phyloP scores from a whole-genome alignment of 2,888 invertebrate species.

The Polydrusus pterygomalis region DNA sequence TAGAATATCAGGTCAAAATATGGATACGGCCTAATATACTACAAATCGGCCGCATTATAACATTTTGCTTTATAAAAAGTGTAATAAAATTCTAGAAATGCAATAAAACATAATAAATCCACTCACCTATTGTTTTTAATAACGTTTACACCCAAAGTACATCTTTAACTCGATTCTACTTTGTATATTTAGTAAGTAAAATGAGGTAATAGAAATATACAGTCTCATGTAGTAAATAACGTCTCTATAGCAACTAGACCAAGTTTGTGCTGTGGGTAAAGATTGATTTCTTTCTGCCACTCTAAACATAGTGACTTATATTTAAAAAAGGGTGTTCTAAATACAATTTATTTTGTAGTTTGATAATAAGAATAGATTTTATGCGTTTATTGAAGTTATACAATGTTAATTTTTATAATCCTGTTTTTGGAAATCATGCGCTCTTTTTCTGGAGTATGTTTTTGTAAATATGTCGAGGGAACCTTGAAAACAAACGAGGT shows the following conservation, averaged over 20 bases:
- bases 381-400: not conserved
- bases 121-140: not conserved
- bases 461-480: constrained; percentile 78
- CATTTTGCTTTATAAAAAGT: not conserved
- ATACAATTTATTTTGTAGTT: constrained; percentile 32
- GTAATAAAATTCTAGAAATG: not conserved
- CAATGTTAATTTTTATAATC: constrained; percentile 22
- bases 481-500: constrained; percentile 78
- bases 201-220: not conserved
- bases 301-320: constrained; percentile 5
- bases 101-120: not conserved
- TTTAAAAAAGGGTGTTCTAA: constrained; percentile 21
- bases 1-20: not conserved
- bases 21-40: not conserved
- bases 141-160: not conserved
- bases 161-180: not conserved
- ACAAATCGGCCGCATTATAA: not conserved
- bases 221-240: constrained; percentile 3
- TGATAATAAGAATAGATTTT: not conserved
- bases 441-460: constrained; percentile 26
- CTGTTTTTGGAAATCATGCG: constrained; percentile 30
- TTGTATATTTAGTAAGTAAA: not conserved
- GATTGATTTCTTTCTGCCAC: constrained; percentile 25
- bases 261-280: not conserved
- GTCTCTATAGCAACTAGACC: constrained; percentile 29